These are phyloP conservation scores for Chroicocephalus ridibundus DNA, from an alignment of 2,113 vertebrate genomes.

Conservation along the genomic window DNA sequence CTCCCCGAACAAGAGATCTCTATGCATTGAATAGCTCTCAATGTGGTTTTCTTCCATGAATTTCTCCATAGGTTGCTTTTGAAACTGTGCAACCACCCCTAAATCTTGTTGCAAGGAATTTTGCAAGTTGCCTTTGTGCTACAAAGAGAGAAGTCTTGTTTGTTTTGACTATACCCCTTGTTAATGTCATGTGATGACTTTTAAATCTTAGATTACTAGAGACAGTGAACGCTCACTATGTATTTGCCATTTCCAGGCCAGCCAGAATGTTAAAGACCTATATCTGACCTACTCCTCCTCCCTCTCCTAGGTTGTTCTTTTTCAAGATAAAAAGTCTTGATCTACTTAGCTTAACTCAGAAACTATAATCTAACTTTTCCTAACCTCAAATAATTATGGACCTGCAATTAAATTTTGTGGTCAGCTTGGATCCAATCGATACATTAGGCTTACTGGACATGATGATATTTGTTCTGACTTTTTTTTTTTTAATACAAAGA, in stretches of 20 bases:
- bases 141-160: background rate
- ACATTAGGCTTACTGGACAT: background rate
- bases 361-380: conserved; percentile 30
- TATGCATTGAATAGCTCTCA: background rate
- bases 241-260: conserved; percentile 3
- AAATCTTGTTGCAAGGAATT: background rate
- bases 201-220: background rate
- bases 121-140: background rate
- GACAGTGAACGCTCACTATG: background rate
- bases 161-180: background rate
- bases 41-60: background rate
- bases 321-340: conserved; percentile 20
- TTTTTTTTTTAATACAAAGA: background rate
- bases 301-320: background rate
- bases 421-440: conserved; percentile 11
- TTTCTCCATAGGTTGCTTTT: background rate
- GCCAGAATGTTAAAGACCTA: conserved; percentile 2
- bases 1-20: background rate
- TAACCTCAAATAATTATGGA: conserved; percentile 47
- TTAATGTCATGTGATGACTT: background rate
- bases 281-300: background rate
- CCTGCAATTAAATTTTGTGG: conserved; percentile 40
- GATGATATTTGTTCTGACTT: background rate
- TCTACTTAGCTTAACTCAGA: conserved; percentile 37
- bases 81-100: background rate